Evolutionary conservation across 2,888 invertebrate species (phyloP).

Genomic region (Callyntrura sp.): DNA sequence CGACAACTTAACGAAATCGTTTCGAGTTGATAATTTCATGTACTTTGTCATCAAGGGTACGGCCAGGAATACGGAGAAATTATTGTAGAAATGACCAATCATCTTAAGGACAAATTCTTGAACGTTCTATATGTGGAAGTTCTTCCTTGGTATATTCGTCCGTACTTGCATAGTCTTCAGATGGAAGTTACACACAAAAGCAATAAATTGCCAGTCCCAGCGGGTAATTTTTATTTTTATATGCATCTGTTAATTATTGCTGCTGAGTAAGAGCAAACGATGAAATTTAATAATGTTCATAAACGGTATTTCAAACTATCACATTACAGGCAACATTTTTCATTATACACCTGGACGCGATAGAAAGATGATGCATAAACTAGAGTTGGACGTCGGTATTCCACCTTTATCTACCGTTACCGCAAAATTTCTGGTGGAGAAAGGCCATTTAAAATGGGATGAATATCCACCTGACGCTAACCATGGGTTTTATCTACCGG

Average conservation of each 20-base stretch:
- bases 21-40: no score
- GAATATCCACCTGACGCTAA: slow-evolving; percentile 99
- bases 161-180: slow-evolving; percentile 92
- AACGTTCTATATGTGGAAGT: slow-evolving; percentile 95
- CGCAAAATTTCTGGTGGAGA: slow-evolving; percentile 94
- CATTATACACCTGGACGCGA: slow-evolving; percentile 92
- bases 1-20: no score
- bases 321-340: slow-evolving; percentile 76
- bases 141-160: slow-evolving; percentile 94
- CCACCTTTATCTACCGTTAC: slow-evolving; percentile 92
- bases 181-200: slow-evolving; percentile 74
- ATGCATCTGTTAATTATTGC: not conserved
- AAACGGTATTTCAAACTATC: not conserved
- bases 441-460: slow-evolving; percentile 97
- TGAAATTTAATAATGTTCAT: no score
- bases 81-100: slow-evolving; percentile 86
- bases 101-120: slow-evolving; percentile 85
- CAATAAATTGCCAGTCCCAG: slow-evolving; percentile 61
- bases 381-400: slow-evolving; percentile 93
- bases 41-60: slow-evolving; percentile 88
- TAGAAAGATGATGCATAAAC: slow-evolving; percentile 93
- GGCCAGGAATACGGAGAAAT: slow-evolving; percentile 97
- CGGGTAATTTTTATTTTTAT: slow-evolving; percentile 55
- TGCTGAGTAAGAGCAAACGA: not conserved
- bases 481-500: slow-evolving; percentile 89